Conservation (phyloP, 2,113 vertebrate genomes). For the Amblyornis subalaris region DNA sequence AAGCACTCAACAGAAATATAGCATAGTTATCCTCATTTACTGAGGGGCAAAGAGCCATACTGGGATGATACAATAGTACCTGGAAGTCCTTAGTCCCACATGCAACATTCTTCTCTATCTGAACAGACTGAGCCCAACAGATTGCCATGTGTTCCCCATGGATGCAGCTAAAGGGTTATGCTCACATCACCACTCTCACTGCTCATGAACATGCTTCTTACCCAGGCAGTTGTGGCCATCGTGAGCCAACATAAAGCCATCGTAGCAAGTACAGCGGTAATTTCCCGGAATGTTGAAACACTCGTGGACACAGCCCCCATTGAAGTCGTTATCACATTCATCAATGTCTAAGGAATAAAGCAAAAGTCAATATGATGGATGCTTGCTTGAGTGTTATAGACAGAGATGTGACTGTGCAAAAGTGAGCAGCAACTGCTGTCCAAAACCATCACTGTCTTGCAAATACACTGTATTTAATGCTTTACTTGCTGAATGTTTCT, state of each 20-base stretch:
- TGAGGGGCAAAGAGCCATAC: neutral
- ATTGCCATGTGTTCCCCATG: fast-evolving
- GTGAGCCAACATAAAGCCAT: constrained; percentile 93
- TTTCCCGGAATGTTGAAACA: constrained; percentile 97
- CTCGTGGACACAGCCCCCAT: constrained; percentile 95
- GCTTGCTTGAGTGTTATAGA: constrained; percentile 3
- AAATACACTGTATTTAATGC: neutral
- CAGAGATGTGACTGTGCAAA: neutral
- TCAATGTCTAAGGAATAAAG: constrained; percentile 84
- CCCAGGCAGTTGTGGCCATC: constrained; percentile 98
- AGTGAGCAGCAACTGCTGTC: neutral
- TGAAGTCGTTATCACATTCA: constrained; percentile 91
- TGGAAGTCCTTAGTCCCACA: neutral
- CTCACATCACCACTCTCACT: neutral
- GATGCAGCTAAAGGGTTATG: neutral
- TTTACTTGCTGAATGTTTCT: neutral
- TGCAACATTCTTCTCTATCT: neutral
- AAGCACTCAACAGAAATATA: neutral
- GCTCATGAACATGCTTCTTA: constrained; percentile 58
- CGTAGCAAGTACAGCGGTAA: constrained; percentile 94
- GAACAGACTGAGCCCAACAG: neutral
- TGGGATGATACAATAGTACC: neutral
- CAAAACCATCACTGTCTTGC: neutral
- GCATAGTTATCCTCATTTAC: neutral
- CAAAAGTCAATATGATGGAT: constrained; percentile 56